phyloP scores from a whole-genome alignment of 2,888 invertebrate genomes.

The Oxycera nigricornis region DNA sequence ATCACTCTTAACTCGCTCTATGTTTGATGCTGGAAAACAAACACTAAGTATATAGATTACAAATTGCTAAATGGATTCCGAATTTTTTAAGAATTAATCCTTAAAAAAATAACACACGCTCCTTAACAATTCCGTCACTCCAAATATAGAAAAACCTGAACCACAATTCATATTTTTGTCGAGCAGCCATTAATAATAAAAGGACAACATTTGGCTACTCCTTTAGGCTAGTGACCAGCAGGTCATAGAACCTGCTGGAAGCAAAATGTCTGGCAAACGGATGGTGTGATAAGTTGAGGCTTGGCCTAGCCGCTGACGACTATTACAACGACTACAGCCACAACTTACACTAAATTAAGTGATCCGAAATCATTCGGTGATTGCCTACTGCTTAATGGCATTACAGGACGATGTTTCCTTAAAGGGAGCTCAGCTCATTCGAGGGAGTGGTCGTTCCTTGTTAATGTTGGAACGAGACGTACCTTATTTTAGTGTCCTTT shows the following conservation, averaged over 20 bases:
- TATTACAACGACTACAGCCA: not conserved
- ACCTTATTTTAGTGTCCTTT: not conserved
- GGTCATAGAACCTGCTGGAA: conserved; percentile 38
- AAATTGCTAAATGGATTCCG: too few relatives aligned
- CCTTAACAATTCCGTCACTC: too few relatives aligned
- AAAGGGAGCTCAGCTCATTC: not conserved
- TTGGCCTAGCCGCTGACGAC: conserved; percentile 7
- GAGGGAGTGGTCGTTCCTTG: not conserved
- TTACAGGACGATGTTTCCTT: not conserved
- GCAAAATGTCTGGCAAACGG: conserved; percentile 16
- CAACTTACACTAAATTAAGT: conserved; percentile 36
- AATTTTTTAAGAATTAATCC: too few relatives aligned
- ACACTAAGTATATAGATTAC: too few relatives aligned
- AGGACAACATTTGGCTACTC: not conserved
- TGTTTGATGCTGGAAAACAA: too few relatives aligned
- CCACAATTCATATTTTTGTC: conserved; percentile 14
- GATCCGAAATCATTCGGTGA: conserved; percentile 39
- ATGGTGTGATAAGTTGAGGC: conserved; percentile 15
- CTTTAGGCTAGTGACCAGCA: not conserved
- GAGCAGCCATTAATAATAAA: not conserved
- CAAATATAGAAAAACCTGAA: too few relatives aligned
- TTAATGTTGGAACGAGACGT: not conserved
- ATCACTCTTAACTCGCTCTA: too few relatives aligned
- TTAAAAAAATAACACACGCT: too few relatives aligned
- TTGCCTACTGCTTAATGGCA: conserved; percentile 27